Percentiles rank a stretch among this genome's conserved stretches.
Conservation (phyloP, 2,888 invertebrate genomes). For the Phaedon cochleariae region DNA sequence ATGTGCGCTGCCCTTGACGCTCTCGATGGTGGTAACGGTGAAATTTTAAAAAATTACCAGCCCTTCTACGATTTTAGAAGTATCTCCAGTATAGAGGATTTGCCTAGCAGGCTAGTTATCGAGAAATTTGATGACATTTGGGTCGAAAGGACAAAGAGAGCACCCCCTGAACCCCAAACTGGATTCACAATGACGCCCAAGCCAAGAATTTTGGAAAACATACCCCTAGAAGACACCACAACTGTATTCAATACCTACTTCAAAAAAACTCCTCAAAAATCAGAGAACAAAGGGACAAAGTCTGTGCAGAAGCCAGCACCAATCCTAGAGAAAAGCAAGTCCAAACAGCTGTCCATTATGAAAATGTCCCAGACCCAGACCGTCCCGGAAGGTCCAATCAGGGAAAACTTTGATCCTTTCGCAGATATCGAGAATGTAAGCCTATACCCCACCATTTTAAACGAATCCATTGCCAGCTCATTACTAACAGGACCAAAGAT, state of each 20-base stretch:
- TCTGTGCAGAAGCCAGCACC: neutral
- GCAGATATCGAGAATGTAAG: slow-evolving; percentile 17
- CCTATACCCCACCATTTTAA: neutral
- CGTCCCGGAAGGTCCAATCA: slow-evolving; percentile 8
- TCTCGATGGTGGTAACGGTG: slow-evolving; percentile 16
- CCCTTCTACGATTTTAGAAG: slow-evolving; percentile 16
- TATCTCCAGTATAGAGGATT: slow-evolving; percentile 6
- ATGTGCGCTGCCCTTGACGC: slow-evolving; percentile 36
- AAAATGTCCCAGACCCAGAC: neutral
- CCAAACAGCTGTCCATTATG: neutral
- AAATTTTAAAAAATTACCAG: slow-evolving; percentile 1
- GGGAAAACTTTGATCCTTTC: slow-evolving; percentile 31
- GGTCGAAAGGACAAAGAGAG: slow-evolving; percentile 34
- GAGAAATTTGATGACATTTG: slow-evolving; percentile 42
- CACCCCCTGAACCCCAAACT: slow-evolving; percentile 13
- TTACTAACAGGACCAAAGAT: neutral
- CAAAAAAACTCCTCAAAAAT: slow-evolving; percentile 20
- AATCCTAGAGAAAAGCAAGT: neutral
- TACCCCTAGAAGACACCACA: slow-evolving; percentile 31
- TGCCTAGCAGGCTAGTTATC: slow-evolving; percentile 40
- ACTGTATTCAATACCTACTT: slow-evolving; percentile 32
- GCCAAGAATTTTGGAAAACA: slow-evolving; percentile 29
- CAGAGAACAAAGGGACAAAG: neutral
- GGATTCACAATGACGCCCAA: slow-evolving; percentile 32
- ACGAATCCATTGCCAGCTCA: neutral